These are phyloP conservation scores for Hyperopisus bebe DNA, from an alignment of 2,113 vertebrate species.

Conservation along the genomic window DNA sequence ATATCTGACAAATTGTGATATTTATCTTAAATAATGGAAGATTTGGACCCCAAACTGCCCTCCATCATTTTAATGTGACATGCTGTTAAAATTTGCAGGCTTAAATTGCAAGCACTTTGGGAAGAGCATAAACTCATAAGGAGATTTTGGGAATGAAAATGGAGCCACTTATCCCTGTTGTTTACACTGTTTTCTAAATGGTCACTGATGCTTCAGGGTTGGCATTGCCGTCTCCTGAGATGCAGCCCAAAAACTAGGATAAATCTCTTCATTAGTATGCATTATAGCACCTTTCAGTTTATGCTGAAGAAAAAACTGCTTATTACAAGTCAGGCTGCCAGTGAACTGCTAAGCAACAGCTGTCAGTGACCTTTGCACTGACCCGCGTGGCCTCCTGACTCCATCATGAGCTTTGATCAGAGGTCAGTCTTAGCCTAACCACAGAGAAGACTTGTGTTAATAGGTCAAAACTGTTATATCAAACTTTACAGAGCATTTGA, in stretches of 20 bases:
- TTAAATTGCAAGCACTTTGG: background rate
- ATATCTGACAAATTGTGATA: background rate
- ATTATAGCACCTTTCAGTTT: background rate
- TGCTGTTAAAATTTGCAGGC: background rate
- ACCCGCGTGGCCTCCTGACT: constrained; percentile 38
- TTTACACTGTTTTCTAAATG: background rate
- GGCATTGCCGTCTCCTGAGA: background rate
- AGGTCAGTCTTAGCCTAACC: background rate
- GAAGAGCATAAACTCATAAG: background rate
- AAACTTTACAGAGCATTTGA: background rate
- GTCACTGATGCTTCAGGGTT: background rate
- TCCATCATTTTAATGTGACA: background rate
- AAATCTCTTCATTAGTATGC: constrained; percentile 4
- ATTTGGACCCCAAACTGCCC: background rate
- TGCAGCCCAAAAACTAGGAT: background rate
- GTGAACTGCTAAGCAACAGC: constrained; percentile 56
- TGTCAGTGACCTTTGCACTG: constrained; percentile 54
- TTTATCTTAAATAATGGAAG: constrained; percentile 6
- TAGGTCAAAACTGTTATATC: background rate
- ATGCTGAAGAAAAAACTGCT: constrained; percentile 16
- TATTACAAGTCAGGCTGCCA: constrained; percentile 52
- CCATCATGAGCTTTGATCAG: background rate
- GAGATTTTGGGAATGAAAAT: background rate
- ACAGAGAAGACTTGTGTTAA: background rate
- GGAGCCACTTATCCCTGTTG: background rate